A percentile compares a stretch with the other conserved stretches of the same genome.
These are phyloP conservation scores for Agonum fuliginosum DNA, from an alignment of 2,888 invertebrate genomes.

Conservation along the genomic window DNA sequence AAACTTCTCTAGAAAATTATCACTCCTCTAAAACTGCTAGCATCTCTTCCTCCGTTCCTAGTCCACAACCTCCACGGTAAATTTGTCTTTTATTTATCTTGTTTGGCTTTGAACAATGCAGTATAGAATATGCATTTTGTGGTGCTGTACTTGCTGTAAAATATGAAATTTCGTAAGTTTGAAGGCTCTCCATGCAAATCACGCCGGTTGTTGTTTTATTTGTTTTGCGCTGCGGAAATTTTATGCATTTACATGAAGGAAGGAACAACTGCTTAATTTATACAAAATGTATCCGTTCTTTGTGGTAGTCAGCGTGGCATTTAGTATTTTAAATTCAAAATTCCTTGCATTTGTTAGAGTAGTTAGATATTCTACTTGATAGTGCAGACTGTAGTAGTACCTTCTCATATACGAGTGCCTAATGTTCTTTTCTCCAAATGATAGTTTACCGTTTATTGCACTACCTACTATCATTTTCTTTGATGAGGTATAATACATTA, in stretches of 20 bases:
- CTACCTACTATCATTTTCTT: too few relatives aligned
- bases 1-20: too few relatives aligned
- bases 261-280: slow-evolving; percentile 21
- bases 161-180: slow-evolving; percentile 24
- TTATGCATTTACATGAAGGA: slow-evolving; percentile 31
- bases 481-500: too few relatives aligned
- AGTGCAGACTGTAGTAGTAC: neutral
- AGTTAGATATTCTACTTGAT: neutral
- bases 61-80: neutral
- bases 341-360: slow-evolving; percentile 14
- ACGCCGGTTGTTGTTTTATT: slow-evolving; percentile 5
- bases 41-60: neutral
- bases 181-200: slow-evolving; percentile 27
- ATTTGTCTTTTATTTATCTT: slow-evolving; percentile 27
- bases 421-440: too few relatives aligned
- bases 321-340: slow-evolving; percentile 5
- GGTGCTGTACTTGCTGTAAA: neutral
- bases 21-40: too few relatives aligned
- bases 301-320: neutral
- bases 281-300: slow-evolving; percentile 17
- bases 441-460: too few relatives aligned
- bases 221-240: slow-evolving; percentile 4
- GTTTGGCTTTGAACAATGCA: slow-evolving; percentile 6
- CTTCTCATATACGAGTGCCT: too few relatives aligned
- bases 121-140: slow-evolving; percentile 22